Base-by-base conservation (phyloP, 2,113 vertebrate genomes). In the Tetrao urogallus region DNA sequence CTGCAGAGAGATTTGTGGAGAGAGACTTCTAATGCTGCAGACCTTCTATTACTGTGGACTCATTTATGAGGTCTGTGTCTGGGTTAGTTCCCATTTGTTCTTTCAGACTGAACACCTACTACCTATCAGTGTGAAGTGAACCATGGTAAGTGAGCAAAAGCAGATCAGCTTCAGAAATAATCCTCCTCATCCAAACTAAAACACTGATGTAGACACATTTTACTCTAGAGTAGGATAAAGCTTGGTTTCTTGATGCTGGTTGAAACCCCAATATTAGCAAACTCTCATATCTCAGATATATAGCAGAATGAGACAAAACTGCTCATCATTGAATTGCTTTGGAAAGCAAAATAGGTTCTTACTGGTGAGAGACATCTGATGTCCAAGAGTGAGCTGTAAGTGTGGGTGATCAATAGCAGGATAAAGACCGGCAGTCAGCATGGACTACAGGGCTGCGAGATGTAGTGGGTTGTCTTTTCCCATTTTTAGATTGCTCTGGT, bases 381-480 rank as follows among this genome's bases (percentile, higher is more conserved):
- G 27, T 60, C 28, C 34, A 56, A 30, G 13, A 50, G 72, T 88
- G 65, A 77, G 27, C 28, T 65, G 3, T 13, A 79, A 56, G 11
- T 3, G 18, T 10, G 67, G 8, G 3, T 32, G 45, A 61, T 36
- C 40, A 42, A 57, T 30, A 79, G 12, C 25, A 71, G 61, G 66
- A 57, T 58, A n/a, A 71, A 11, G 8, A 24, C 2, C n/a, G 36
- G 16, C 50, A 82, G 30, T 32, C 2, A 5, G 17, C 36, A 56
- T 8, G 20, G 40, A 30, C 70, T 65, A 14, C 10, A 67, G 43
- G 40, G 13, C 19, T 34, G 1, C 0, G 0, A 17, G 6, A 4
- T 83, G 24, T 34, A 45, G 38, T 19, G 24, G 32, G 30, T 21
- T 27, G 2, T 13, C 38, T 83, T 70, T 65, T 81, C 56, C 66